These are phyloP conservation scores for Pyrgilauda ruficollis DNA, from an alignment of 2,113 vertebrate genomes.

Conservation along the genomic window DNA sequence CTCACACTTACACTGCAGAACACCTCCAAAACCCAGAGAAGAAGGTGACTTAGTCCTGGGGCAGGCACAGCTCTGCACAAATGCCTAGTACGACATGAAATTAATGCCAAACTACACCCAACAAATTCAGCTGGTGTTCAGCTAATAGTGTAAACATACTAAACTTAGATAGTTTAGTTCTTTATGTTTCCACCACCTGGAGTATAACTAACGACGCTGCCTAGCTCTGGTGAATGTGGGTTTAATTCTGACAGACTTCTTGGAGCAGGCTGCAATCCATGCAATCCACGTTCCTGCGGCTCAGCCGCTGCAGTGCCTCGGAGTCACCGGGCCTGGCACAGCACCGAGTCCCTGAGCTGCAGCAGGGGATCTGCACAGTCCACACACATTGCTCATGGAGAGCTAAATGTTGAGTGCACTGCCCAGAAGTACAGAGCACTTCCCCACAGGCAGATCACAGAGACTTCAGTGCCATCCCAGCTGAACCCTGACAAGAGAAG, in stretches of 20 bases:
- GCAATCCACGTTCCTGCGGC: not conserved
- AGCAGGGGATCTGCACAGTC: not conserved
- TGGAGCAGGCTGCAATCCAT: not conserved
- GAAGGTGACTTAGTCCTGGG: not conserved
- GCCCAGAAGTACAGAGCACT: not conserved
- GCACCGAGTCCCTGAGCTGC: not conserved
- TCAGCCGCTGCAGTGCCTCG: fast-evolving
- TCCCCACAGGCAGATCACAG: not conserved
- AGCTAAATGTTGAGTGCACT: not conserved
- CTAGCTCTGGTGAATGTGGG: not conserved
- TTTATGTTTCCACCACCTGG: not conserved
- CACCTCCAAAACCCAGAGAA: not conserved
- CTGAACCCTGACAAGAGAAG: not conserved
- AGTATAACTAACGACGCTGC: not conserved
- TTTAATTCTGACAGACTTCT: not conserved
- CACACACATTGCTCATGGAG: not conserved
- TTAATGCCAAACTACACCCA: not conserved
- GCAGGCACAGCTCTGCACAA: not conserved
- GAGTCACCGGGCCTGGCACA: fast-evolving
- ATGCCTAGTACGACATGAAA: not conserved
- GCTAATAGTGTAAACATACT: not conserved
- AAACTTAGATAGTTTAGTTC: not conserved
- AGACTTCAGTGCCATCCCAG: not conserved
- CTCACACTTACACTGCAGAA: not conserved
- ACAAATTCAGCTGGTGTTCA: not conserved